phyloP scores from a whole-genome alignment of 2,797 vertebrate species.

The Percopsis omiscomaycus region DNA sequence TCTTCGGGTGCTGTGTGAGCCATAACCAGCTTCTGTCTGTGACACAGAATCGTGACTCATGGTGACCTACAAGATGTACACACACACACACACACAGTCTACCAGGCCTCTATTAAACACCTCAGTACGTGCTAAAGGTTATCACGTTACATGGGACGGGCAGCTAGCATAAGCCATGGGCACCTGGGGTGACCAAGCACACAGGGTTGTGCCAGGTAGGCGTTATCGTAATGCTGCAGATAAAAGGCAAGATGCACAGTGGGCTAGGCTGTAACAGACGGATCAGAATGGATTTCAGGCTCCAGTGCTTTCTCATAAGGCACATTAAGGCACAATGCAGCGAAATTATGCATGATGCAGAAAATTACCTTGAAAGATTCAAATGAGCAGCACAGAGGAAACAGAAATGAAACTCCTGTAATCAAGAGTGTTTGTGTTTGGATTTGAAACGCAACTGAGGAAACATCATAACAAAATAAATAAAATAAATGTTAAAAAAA shows the following conservation, averaged over 20 bases:
- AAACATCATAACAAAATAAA: background rate
- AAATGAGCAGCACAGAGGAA: conserved; percentile 27
- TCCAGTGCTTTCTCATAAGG: conserved; percentile 31
- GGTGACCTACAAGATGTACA: conserved; percentile 41
- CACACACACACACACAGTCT: conserved; percentile 20
- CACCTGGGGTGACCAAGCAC: background rate
- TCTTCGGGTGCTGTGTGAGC: conserved; percentile 56
- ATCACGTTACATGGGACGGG: background rate
- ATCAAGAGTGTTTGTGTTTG: conserved; percentile 36
- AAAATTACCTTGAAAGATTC: conserved; percentile 39
- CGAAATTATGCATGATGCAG: conserved; percentile 16
- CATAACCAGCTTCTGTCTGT: conserved; percentile 47
- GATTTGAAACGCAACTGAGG: conserved; percentile 24
- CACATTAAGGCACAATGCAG: conserved; percentile 11
- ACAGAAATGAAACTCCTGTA: conserved; percentile 21
- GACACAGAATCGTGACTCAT: conserved; percentile 66
- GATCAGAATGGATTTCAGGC: conserved; percentile 37
- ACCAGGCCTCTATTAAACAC: background rate
- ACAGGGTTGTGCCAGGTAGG: background rate
- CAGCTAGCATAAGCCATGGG: background rate
- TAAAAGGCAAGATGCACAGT: conserved; percentile 23
- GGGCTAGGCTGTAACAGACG: conserved; percentile 4
- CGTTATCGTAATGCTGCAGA: conserved; percentile 1
- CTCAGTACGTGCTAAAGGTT: background rate
- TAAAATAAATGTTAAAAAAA: conserved; percentile 20